Conservation (phyloP, 2,113 vertebrate genomes). For the Glaucidium brasilianum region DNA sequence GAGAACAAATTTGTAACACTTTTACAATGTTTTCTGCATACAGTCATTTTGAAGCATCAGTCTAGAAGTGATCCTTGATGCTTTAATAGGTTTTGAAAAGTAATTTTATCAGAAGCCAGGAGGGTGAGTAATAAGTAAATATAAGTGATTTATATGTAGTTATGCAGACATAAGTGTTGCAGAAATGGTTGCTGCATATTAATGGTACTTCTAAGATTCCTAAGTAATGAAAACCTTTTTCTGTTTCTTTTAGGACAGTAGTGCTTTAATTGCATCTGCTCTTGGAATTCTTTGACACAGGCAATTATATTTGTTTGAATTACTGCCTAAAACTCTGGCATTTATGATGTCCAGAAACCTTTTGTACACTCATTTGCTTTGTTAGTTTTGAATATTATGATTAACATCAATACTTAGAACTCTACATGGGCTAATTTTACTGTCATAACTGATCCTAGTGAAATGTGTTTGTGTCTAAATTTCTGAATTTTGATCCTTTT, state of each 20-base stretch:
- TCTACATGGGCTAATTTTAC: neutral
- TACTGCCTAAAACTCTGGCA: neutral
- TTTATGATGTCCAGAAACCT: neutral
- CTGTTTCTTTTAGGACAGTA: neutral
- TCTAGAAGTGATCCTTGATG: slow-evolving; percentile 1
- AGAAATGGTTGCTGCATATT: neutral
- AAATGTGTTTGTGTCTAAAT: neutral
- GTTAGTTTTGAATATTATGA: neutral
- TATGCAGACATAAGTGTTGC: neutral
- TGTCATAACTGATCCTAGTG: neutral
- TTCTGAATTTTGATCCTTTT: neutral
- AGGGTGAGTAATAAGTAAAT: slow-evolving; percentile 16
- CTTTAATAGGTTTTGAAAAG: slow-evolving; percentile 49
- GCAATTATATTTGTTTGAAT: neutral
- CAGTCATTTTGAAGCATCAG: neutral
- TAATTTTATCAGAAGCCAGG: slow-evolving; percentile 33
- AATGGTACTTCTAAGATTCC: neutral
- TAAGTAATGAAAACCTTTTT: neutral
- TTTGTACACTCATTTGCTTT: neutral
- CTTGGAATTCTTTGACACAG: neutral
- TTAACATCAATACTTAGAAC: neutral
- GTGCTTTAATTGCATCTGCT: neutral
- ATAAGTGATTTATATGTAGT: neutral
- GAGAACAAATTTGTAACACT: neutral
- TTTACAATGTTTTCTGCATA: neutral